phyloP scores from a whole-genome alignment of 2,113 vertebrate species.

The Nicator chloris region DNA sequence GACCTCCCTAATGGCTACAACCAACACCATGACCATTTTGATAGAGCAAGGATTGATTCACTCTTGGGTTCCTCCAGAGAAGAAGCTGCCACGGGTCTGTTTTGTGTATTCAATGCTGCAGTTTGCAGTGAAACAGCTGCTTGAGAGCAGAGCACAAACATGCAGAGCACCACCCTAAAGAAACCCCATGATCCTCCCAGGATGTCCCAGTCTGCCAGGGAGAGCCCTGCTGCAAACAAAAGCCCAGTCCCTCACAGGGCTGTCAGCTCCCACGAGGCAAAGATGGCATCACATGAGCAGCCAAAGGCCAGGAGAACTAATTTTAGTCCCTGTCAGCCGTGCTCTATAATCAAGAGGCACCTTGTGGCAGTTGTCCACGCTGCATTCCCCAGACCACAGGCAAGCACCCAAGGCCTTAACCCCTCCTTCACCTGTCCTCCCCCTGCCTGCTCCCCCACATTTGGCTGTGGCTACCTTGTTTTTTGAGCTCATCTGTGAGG shows the following conservation, averaged over 20 bases:
- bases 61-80: not conserved
- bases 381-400: not conserved
- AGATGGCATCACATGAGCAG: not conserved
- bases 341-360: not conserved
- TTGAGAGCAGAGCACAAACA: not conserved
- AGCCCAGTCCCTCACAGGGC: not conserved
- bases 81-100: rapidly evolving
- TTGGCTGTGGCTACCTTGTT: constrained; percentile 76
- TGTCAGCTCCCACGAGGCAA: not conserved
- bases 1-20: not conserved
- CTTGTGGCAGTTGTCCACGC: not conserved
- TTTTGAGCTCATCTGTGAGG: constrained; percentile 84
- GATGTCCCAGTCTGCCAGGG: not conserved
- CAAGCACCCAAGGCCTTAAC: not conserved
- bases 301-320: not conserved
- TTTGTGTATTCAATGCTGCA: not conserved
- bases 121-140: not conserved
- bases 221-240: not conserved
- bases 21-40: not conserved
- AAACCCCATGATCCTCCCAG: not conserved
- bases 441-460: not conserved
- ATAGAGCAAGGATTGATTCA: not conserved
- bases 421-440: not conserved
- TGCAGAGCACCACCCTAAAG: not conserved
- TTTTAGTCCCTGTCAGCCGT: not conserved